Evolutionary conservation across 2,797 vertebrate genomes (phyloP), one percentile per base, ranked within the genome.

Genomic region (Sebastiscus albofasciatus): DNA sequence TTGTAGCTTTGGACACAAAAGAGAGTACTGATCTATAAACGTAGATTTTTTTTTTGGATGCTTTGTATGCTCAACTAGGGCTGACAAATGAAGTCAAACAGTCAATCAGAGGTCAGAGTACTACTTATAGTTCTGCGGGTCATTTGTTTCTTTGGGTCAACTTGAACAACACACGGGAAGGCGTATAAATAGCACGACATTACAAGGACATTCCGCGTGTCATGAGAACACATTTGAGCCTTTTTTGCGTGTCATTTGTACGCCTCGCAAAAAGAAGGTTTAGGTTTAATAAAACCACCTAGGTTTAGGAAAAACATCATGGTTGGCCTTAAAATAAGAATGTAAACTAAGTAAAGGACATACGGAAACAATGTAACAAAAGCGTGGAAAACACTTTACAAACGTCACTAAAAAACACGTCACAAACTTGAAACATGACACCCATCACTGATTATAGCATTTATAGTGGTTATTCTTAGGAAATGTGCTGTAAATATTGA

Each of bases 1-100:
- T 67, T 67, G 49, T 49, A 42, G 76, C 86, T 85, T 68, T n/a
- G 55, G 67, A 82, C 62, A 80, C 78, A 83, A 82, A 83, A 69
- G 24, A 82, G 26, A 77, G 58, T 22, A 49, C 59, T 58, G 27
- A 55, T 61, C 33, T 49, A 5, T 84, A 42, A 61, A 68, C 65
- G n/a, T 60, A 34, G 36, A 42, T 16, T 42, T 16, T 67, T 81
- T 79, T 68, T 24, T 81, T 75, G 36, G 34, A 81, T 70, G 12
- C 27, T 54, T 14, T 67, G 67, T 26, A 60, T 75, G 49, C 56
- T 49, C 58, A 76, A 58, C 60, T 9, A 39, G 6, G 26, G 11
- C 67, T 70, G 42, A 52, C 58, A 75, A 82, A 77, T 55, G 11
- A 66, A n/a, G 9, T 39, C 2, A 75, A 58, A 61, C 5, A 3